Conservation (phyloP, 1,140 invertebrate species). For the Plodia interpunctella region DNA sequence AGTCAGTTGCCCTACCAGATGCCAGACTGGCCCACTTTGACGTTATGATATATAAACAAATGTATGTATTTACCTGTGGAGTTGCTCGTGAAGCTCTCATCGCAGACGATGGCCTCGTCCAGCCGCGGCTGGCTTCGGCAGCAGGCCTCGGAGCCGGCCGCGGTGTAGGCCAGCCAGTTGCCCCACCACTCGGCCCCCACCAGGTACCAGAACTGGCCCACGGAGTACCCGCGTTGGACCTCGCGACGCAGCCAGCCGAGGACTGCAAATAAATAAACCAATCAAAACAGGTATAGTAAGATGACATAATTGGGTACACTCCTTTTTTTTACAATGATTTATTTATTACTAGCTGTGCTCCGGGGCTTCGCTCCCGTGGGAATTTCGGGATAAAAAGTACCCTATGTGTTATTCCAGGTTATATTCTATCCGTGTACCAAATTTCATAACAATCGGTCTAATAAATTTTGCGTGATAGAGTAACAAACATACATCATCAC, state of each 20-base stretch:
- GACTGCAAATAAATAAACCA: conserved; percentile 79
- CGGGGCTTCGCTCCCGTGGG: no score
- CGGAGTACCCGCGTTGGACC: conserved; percentile 82
- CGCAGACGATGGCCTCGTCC: conserved; percentile 80
- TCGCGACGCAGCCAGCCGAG: conserved; percentile 88
- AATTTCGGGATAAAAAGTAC: no score
- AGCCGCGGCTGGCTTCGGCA: conserved; percentile 45
- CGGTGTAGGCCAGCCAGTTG: conserved; percentile 86
- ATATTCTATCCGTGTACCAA: no score
- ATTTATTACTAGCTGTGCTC: no score
- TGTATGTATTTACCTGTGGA: conserved; percentile 63
- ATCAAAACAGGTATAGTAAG: no score
- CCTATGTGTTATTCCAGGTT: no score
- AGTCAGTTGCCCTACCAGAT: conserved; percentile 87
- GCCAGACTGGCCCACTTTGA: conserved; percentile 92
- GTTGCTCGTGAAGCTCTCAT: conserved; percentile 81
- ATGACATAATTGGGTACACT: no score
- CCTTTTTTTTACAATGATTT: no score
- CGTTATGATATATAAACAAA: no score
- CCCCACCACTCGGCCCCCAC: conserved; percentile 91
- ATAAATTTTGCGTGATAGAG: no score
- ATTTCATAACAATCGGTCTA: no score
- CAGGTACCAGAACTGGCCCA: conserved; percentile 93
- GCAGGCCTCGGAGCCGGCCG: conserved; percentile 52
- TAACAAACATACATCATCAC: no score